Evolutionary conservation across 2,888 invertebrate genomes (phyloP).

Genomic region (Bugula neritina): DNA sequence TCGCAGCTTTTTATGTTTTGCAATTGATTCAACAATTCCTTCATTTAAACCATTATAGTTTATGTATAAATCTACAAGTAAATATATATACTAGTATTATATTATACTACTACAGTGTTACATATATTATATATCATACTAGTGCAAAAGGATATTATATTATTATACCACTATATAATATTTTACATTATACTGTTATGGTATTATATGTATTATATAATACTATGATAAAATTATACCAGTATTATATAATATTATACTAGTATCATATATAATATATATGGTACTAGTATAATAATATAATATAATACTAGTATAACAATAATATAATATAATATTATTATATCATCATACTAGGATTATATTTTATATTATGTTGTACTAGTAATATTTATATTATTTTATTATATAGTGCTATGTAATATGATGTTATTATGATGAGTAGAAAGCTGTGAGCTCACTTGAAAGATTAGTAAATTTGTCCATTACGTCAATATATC

Average conservation of each 20-base stretch:
- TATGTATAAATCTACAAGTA: slow-evolving; percentile 31
- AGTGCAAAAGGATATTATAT: background rate
- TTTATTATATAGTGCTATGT: too few species aligned
- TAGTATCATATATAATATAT: background rate
- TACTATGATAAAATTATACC: background rate
- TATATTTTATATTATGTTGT: background rate
- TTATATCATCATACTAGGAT: background rate
- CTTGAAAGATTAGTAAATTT: slow-evolving; percentile 37
- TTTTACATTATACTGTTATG: too few species aligned
- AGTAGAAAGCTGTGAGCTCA: background rate
- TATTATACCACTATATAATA: too few species aligned
- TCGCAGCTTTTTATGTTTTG: slow-evolving; percentile 35
- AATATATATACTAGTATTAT: too few species aligned
- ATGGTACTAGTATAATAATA: too few species aligned
- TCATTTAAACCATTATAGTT: slow-evolving; percentile 42
- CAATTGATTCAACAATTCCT: slow-evolving; percentile 35
- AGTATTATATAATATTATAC: background rate
- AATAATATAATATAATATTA: background rate
- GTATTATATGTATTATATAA: too few species aligned
- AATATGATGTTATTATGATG: too few species aligned
- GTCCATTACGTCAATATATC: slow-evolving; percentile 34
- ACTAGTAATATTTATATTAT: background rate
- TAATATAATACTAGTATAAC: background rate
- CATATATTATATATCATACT: too few species aligned
- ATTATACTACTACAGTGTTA: too few species aligned